These are phyloP conservation scores for Uromys caudimaculatus DNA, from an alignment of 2,797 vertebrate genomes.

Conservation along the genomic window DNA sequence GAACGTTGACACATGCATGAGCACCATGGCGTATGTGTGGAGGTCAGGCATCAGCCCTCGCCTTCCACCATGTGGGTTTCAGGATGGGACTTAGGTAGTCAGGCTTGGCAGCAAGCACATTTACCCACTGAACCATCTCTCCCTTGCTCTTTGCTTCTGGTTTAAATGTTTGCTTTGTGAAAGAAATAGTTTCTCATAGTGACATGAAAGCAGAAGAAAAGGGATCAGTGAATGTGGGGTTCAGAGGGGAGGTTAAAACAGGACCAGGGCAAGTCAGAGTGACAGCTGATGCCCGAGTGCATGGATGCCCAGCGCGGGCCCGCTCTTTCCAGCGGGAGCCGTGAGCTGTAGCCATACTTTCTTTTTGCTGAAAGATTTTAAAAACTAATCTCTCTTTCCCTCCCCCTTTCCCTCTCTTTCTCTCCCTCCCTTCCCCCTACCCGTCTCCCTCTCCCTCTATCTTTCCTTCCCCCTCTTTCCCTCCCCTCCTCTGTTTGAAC, in stretches of 20 bases:
- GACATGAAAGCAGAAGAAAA: constrained; percentile 58
- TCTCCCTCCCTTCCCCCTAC: neutral
- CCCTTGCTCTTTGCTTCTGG: neutral
- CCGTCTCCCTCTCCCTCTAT: neutral
- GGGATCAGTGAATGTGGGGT: constrained; percentile 48
- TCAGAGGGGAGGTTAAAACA: constrained; percentile 38
- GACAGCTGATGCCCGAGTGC: neutral
- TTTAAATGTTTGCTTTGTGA: neutral
- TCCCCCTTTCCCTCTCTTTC: too few species aligned
- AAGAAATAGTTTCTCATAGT: constrained; percentile 44
- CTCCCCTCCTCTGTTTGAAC: neutral
- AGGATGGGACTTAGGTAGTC: neutral
- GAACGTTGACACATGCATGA: neutral
- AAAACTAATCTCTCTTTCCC: neutral
- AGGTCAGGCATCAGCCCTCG: too few species aligned
- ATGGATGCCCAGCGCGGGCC: neutral
- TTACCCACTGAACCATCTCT: neutral
- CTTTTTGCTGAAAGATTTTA: neutral
- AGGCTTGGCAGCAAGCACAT: neutral
- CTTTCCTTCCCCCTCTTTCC: neutral
- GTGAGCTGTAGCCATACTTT: neutral
- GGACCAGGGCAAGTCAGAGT: neutral
- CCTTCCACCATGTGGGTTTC: neutral
- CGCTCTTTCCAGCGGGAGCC: neutral
- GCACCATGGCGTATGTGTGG: neutral